Conservation (phyloP, 2,113 vertebrate species). For the Orthonyx spaldingii region DNA sequence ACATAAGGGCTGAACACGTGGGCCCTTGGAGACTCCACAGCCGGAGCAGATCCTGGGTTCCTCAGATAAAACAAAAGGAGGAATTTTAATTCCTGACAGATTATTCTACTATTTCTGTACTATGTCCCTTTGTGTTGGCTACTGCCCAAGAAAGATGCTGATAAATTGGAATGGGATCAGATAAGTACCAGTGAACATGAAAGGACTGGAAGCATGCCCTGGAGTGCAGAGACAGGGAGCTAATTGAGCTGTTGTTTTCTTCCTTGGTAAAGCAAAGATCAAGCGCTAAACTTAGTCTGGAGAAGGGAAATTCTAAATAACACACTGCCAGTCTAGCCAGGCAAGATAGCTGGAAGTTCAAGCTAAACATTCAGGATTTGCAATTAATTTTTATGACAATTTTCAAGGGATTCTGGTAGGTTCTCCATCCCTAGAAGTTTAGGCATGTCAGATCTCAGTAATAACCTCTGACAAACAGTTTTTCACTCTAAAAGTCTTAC, state of each 20-base stretch:
- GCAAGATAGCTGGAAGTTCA: not conserved
- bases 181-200: slow-evolving; percentile 11
- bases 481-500: not conserved
- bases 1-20: not conserved
- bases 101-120: not conserved
- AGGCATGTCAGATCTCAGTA: not conserved
- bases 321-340: not conserved
- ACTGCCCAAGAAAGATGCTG: slow-evolving; percentile 28
- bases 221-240: not conserved
- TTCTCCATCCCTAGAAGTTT: not conserved
- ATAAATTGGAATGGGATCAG: slow-evolving; percentile 51
- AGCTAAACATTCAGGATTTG: not conserved
- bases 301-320: not conserved
- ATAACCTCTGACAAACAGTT: not conserved
- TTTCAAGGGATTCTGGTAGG: not conserved
- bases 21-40: not conserved
- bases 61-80: not conserved
- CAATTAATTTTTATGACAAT: not conserved
- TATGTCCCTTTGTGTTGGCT: slow-evolving; percentile 8
- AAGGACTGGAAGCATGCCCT: slow-evolving; percentile 38
- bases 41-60: not conserved
- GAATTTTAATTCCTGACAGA: slow-evolving; percentile 19
- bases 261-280: slow-evolving; percentile 22
- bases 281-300: slow-evolving; percentile 2
- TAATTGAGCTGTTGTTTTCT: slow-evolving; percentile 54